phyloP scores from a whole-genome alignment of 2,888 invertebrate species.

The Cephalotes varians region DNA sequence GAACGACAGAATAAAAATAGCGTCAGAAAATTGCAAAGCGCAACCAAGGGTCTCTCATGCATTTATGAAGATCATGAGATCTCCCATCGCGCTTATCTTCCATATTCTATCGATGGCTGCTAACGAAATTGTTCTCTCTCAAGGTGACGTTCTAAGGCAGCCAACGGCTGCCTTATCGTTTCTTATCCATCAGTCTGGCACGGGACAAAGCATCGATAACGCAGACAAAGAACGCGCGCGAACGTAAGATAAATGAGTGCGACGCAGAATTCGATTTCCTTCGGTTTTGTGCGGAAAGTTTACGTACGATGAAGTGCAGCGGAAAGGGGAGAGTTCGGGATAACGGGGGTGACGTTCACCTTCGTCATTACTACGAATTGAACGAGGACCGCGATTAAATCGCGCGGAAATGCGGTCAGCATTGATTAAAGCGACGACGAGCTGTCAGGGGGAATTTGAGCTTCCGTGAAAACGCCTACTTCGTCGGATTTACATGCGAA shows the following conservation, averaged over 20 bases:
- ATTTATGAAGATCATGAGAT: conserved; percentile 6
- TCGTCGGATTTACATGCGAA: conserved; percentile 22
- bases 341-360: not conserved
- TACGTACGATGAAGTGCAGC: not conserved
- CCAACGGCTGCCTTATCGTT: conserved; percentile 38
- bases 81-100: conserved; percentile 36
- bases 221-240: conserved; percentile 31
- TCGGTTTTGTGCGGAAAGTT: conserved; percentile 14
- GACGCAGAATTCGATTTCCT: conserved; percentile 44
- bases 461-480: conserved; percentile 2
- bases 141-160: conserved; percentile 10
- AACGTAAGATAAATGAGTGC: conserved; percentile 36
- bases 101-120: conserved; percentile 41
- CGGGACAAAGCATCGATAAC: conserved; percentile 29
- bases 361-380: conserved; percentile 36
- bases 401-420: not conserved
- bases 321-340: not conserved
- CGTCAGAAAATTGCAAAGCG: conserved; percentile 1
- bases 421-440: conserved; percentile 22
- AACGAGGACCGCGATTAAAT: conserved; percentile 29
- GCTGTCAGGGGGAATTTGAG: not conserved
- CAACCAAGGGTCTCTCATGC: not conserved
- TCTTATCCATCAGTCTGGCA: conserved; percentile 35
- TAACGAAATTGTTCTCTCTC: conserved; percentile 36
- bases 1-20: not conserved